Evolutionary conservation across 2,797 vertebrate genomes (phyloP), one percentile per base, ranked within the genome.

Genomic region (Tadarida brasiliensis): DNA sequence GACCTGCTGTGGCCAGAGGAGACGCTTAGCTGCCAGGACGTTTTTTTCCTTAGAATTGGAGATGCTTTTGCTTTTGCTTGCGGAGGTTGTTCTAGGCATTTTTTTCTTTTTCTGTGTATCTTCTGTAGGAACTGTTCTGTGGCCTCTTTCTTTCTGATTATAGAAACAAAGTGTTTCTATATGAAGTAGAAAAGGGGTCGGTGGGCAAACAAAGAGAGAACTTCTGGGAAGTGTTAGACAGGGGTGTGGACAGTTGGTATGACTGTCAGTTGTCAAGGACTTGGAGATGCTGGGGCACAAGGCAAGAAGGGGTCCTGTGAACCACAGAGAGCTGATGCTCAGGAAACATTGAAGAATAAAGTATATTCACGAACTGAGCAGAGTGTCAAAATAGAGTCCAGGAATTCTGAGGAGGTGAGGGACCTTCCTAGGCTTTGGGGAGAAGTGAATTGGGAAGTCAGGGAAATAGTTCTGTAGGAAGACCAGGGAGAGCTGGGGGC

Each of bases 81-180:
- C 19, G 26, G 35, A 76, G 28, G 1, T 28, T 19, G 3, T 59
- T 54, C 20, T 19, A 26, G 67, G 28, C 24, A 14, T 49, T 59
- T 57, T 57, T 80, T 16, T 51, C 11, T 59, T 77, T 39, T 57
- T 57, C 17, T 3, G 3, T 12, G 33, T 33, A 17, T 20, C 35
- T 87, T 49, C 57, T 73, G 3, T 9, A n/a, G 67, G 33, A 28
- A 51, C n/a, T 71, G 3, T 30, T 59, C 8, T 3, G 39, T 16
- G 30, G 17, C n/a, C 88, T 78, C 67, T 90, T 84, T 94, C 49
- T 65, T 70, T 93, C 39, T 95, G 83, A 61, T 47, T 65, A 14
- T 24, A 83, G 70, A 88, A 74, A 81, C 39, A 54, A 84, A 54
- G 26, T 28, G 19, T 91, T 76, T 93, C 71, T 71, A 4, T 22